phyloP scores from a whole-genome alignment of 92 coral and sea anemone genomes.

The Montipora capitata region DNA sequence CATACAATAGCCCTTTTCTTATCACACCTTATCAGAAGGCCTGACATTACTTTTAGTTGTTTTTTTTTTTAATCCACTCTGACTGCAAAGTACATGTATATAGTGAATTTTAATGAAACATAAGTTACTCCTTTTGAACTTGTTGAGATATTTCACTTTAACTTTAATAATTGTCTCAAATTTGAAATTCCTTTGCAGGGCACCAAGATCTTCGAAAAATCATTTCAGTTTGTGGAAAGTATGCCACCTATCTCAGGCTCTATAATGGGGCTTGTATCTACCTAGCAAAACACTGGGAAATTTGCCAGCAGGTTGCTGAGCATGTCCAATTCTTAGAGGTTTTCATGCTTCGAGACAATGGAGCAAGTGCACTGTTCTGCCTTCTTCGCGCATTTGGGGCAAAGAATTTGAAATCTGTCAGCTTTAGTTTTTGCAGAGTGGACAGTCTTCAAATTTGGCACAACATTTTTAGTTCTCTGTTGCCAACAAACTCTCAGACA shows the following conservation, averaged over 20 bases:
- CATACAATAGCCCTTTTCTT: no score
- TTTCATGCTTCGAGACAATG: conserved; percentile 40
- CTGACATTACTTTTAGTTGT: no score
- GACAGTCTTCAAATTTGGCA: conserved; percentile 12
- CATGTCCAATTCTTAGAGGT: conserved; percentile 41
- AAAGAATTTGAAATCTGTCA: conserved; percentile 37
- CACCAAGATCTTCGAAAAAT: background rate
- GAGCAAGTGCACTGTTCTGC: conserved; percentile 15
- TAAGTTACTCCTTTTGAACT: no score
- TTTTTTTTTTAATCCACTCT: no score
- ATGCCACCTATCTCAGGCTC: conserved; percentile 32
- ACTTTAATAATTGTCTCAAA: background rate
- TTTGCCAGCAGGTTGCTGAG: conserved; percentile 25
- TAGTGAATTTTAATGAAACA: no score
- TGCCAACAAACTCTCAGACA: background rate
- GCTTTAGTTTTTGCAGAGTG: conserved; percentile 54
- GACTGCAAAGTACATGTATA: no score
- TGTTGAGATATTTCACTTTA: no score
- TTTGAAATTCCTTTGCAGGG: background rate
- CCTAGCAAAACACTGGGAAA: conserved; percentile 15
- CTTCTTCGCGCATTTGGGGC: conserved; percentile 28
- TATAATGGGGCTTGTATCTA: conserved; percentile 25
- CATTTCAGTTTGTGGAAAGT: conserved; percentile 23
- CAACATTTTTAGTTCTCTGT: background rate
- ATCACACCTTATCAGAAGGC: no score